These are phyloP conservation scores for Macaria liturata DNA, from an alignment of 2,888 invertebrate genomes.

Conservation along the genomic window DNA sequence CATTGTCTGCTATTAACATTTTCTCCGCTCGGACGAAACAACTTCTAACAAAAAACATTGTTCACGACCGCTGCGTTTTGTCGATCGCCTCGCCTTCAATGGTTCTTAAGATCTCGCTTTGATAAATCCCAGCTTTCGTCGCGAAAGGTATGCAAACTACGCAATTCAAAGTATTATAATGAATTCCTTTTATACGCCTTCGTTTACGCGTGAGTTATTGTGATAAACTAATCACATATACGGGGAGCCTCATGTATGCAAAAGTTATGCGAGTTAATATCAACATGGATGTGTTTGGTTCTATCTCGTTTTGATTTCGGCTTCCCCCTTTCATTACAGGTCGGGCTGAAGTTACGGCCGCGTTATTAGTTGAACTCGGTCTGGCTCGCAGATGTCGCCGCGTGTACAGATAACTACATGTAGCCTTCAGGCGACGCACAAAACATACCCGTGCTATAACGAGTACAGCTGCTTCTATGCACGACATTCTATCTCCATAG, in stretches of 20 bases:
- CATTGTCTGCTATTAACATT: slow-evolving; percentile 69
- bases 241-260: slow-evolving; percentile 20
- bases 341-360: slow-evolving; percentile 51
- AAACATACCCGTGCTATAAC: slow-evolving; percentile 53
- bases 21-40: slow-evolving; percentile 49
- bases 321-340: slow-evolving; percentile 55
- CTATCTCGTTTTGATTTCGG: slow-evolving; percentile 32
- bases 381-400: slow-evolving; percentile 64
- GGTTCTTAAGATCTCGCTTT: slow-evolving; percentile 34
- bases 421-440: slow-evolving; percentile 54
- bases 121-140: slow-evolving; percentile 27
- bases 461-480: slow-evolving; percentile 43
- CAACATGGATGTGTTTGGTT: slow-evolving; percentile 32
- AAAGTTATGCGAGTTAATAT: slow-evolving; percentile 33
- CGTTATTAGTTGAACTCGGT: slow-evolving; percentile 64
- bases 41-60: slow-evolving; percentile 55
- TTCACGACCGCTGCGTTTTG: slow-evolving; percentile 47
- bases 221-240: no score
- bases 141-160: slow-evolving; percentile 35
- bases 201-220: slow-evolving; percentile 25
- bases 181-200: slow-evolving; percentile 23
- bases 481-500: slow-evolving; percentile 38
- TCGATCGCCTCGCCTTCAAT: slow-evolving; percentile 41
- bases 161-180: slow-evolving; percentile 28
- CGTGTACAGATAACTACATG: slow-evolving; percentile 51